These are phyloP conservation scores for Pelusios castaneus DNA, from an alignment of 2,113 vertebrate species.

Conservation along the genomic window DNA sequence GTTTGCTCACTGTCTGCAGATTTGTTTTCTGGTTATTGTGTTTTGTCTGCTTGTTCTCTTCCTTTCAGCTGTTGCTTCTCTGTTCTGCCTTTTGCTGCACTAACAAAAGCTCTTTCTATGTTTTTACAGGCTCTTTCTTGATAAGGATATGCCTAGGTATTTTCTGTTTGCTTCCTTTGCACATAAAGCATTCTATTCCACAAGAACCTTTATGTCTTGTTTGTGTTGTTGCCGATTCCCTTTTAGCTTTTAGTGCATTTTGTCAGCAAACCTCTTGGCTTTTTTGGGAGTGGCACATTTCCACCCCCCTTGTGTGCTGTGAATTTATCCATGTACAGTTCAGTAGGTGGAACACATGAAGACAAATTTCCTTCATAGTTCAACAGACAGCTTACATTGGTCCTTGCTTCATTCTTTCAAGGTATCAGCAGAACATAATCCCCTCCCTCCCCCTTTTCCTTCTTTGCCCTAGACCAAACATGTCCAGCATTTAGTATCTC, in stretches of 20 bases:
- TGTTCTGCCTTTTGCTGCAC: conserved; percentile 76
- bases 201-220: no score
- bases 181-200: no score
- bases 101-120: conserved; percentile 85
- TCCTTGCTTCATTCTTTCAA: neutral
- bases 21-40: conserved; percentile 15
- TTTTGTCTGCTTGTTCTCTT: conserved; percentile 63
- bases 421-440: neutral
- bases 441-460: neutral
- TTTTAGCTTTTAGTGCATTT: conserved; percentile 28
- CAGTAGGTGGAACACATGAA: neutral
- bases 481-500: neutral
- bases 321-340: neutral
- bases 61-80: conserved; percentile 61
- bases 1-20: conserved; percentile 21
- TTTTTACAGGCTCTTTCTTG: conserved; percentile 96
- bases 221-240: conserved; percentile 28
- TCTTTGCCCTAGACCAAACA: neutral
- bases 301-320: neutral
- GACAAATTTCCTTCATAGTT: neutral
- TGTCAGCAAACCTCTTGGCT: conserved; percentile 1
- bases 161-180: conserved; percentile 77
- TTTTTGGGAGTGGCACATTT: neutral
- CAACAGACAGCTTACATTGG: neutral
- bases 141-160: conserved; percentile 99